Evolutionary conservation across 2,113 vertebrate genomes (phyloP).

Genomic region (Thalassarche chlororhynchos): DNA sequence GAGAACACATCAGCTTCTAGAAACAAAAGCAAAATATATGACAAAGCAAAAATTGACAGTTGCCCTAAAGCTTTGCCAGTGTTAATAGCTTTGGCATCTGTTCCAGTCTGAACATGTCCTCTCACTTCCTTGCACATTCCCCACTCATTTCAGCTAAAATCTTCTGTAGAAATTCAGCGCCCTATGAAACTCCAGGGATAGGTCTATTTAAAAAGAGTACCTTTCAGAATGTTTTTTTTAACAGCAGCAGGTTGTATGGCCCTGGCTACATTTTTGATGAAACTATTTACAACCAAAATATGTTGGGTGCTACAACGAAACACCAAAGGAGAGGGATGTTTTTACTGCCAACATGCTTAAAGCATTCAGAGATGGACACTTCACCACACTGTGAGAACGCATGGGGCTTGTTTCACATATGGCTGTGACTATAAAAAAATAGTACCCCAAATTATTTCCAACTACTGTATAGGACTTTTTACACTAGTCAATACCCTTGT

Average conservation of each 20-base stretch:
- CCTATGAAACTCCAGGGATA: background rate
- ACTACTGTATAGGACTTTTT: background rate
- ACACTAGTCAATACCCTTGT: background rate
- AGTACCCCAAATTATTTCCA: background rate
- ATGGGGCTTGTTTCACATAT: background rate
- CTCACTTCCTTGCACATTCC: background rate
- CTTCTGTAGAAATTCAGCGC: background rate
- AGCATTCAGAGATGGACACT: background rate
- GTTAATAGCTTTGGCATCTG: slow-evolving; percentile 52
- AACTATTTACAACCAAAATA: background rate
- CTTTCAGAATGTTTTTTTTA: background rate
- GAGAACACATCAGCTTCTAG: slow-evolving; percentile 21
- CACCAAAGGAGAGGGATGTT: background rate
- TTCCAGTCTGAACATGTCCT: slow-evolving; percentile 34
- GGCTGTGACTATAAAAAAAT: background rate
- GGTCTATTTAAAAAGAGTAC: background rate
- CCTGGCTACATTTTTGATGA: background rate
- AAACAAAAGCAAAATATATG: slow-evolving; percentile 17
- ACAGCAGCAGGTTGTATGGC: background rate
- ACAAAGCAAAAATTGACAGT: slow-evolving; percentile 44
- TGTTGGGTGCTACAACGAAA: background rate
- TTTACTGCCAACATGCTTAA: background rate
- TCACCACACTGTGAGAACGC: background rate
- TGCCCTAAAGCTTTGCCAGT: slow-evolving; percentile 23
- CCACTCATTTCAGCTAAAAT: background rate